Evolutionary conservation across 92 coral and sea anemone genomes (phyloP).

Genomic region (Palythoa caribaeorum): DNA sequence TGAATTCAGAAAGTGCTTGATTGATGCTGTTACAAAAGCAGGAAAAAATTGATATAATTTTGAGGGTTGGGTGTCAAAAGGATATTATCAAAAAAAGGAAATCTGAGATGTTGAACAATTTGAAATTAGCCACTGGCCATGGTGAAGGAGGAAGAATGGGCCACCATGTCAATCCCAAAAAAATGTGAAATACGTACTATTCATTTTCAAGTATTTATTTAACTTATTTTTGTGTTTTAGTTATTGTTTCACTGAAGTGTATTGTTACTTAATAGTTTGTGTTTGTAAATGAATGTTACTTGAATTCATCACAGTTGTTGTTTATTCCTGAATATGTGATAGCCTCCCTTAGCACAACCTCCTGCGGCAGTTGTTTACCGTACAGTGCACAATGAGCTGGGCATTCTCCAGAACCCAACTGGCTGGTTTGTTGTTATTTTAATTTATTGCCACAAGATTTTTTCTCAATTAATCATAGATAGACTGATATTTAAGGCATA

Average conservation of each 20-base stretch:
- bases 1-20: too few species aligned
- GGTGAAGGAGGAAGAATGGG: too few species aligned
- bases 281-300: not conserved
- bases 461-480: not conserved
- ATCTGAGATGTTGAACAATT: too few species aligned
- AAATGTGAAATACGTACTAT: too few species aligned
- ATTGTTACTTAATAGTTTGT: not conserved
- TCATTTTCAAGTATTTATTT: too few species aligned
- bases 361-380: conserved; percentile 75
- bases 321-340: conserved; percentile 88
- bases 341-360: conserved; percentile 90
- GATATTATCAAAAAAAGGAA: too few species aligned
- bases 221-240: not conserved
- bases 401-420: conserved; percentile 96
- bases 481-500: not conserved
- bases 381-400: conserved; percentile 91
- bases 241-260: not conserved
- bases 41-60: too few species aligned
- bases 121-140: too few species aligned
- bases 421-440: conserved; percentile 91
- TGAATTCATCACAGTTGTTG: conserved; percentile 56
- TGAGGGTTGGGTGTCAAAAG: too few species aligned
- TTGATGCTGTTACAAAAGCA: too few species aligned
- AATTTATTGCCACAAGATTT: not conserved
- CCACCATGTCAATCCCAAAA: too few species aligned